Evolutionary conservation across 2,888 invertebrate genomes (phyloP).

Genomic region (Apamea sordens): DNA sequence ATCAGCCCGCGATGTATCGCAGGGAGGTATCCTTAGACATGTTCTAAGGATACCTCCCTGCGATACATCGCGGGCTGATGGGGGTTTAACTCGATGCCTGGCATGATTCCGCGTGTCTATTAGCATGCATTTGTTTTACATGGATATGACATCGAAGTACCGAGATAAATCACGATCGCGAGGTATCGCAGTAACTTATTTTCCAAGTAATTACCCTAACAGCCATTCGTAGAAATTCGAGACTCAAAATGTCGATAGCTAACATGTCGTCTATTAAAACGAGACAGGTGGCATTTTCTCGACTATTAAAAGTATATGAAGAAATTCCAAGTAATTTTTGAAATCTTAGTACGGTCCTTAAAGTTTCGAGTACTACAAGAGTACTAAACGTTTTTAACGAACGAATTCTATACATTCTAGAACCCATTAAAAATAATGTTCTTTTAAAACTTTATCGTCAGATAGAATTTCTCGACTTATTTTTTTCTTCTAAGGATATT

Average conservation of each 20-base stretch:
- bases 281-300: neutral
- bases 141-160: no score
- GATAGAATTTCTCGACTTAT: neutral
- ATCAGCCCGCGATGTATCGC: no score
- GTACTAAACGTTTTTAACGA: neutral
- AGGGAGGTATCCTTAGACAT: no score
- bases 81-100: no score
- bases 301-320: neutral
- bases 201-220: neutral
- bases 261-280: constrained; percentile 7
- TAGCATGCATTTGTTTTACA: no score
- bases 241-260: constrained; percentile 2
- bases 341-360: neutral
- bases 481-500: constrained; percentile 1
- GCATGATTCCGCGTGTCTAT: no score
- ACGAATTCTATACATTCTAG: neutral
- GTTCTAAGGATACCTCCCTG: no score
- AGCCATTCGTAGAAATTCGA: constrained; percentile 19
- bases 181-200: no score
- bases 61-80: no score
- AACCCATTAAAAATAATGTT: neutral
- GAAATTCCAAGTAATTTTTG: neutral
- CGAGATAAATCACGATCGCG: no score
- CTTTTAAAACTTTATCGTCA: neutral
- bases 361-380: neutral